These are phyloP conservation scores for Phymorhynchus buccinoides DNA, from an alignment of 1,140 invertebrate species.

Conservation along the genomic window DNA sequence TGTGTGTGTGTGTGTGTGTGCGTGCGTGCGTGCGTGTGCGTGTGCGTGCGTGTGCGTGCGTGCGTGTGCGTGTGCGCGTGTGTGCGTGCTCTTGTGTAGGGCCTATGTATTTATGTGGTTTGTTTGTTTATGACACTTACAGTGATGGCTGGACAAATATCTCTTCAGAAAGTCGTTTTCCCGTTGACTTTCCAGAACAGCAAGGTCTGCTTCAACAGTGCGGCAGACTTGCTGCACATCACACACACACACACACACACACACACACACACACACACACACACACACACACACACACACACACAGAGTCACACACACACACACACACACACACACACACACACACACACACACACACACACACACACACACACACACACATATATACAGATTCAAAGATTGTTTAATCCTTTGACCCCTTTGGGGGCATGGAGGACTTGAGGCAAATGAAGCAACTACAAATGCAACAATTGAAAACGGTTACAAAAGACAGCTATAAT, in stretches of 20 bases:
- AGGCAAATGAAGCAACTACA: too few relatives aligned
- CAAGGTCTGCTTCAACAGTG: neutral
- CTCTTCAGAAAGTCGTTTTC: constrained; percentile 25
- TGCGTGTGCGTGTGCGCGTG: neutral
- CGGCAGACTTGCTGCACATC: constrained; percentile 18
- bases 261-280: neutral
- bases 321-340: neutral
- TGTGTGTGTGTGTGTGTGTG: too few relatives aligned
- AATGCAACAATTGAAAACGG: too few relatives aligned
- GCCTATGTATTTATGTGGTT: neutral
- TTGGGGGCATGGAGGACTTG: too few relatives aligned
- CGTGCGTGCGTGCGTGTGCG: too few relatives aligned
- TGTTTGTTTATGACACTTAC: neutral
- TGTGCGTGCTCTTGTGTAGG: neutral
- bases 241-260: neutral
- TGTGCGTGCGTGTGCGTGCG: too few relatives aligned
- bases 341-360: neutral
- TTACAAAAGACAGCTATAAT: too few relatives aligned
- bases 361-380: constrained; percentile 3
- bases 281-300: neutral
- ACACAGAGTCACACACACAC: neutral
- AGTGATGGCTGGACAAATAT: neutral
- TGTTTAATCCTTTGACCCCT: too few relatives aligned
- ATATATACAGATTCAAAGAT: too few relatives aligned
- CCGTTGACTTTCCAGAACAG: neutral